Conservation (phyloP, 1,140 invertebrate species). For the Chlorops oryzae region DNA sequence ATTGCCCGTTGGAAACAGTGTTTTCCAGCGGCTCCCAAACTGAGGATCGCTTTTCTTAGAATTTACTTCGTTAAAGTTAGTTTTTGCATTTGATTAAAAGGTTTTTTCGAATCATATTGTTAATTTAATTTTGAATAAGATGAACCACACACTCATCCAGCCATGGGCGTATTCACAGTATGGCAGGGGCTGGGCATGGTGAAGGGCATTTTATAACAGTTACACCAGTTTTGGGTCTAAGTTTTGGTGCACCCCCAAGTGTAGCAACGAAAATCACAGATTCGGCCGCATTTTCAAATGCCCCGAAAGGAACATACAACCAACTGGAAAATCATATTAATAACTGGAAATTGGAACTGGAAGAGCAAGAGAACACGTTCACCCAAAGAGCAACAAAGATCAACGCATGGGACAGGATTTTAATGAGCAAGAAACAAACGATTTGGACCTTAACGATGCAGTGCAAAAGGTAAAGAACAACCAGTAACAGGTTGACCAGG, state of each 20-base stretch:
- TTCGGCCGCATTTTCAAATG: constrained; percentile 1
- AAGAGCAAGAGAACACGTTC: constrained; percentile 90
- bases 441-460: constrained; percentile 80
- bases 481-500: constrained; percentile 83
- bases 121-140: no score
- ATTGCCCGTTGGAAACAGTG: no score
- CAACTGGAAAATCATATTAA: constrained; percentile 91
- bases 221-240: constrained; percentile 22
- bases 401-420: constrained; percentile 87
- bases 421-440: constrained; percentile 91
- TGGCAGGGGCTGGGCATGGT: no score
- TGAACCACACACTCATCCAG: no score
- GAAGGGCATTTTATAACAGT: no score
- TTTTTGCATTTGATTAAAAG: no score
- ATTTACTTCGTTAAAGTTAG: no score
- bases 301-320: constrained; percentile 62
- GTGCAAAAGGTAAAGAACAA: constrained; percentile 82
- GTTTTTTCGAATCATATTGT: no score
- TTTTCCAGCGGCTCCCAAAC: no score
- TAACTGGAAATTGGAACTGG: constrained; percentile 90
- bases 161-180: no score
- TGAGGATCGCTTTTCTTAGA: no score
- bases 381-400: constrained; percentile 90
- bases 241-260: constrained; percentile 18
- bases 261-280: constrained; percentile 18